Conservation (phyloP, 2,113 vertebrate genomes). For the Trochalopteron elliotii region DNA sequence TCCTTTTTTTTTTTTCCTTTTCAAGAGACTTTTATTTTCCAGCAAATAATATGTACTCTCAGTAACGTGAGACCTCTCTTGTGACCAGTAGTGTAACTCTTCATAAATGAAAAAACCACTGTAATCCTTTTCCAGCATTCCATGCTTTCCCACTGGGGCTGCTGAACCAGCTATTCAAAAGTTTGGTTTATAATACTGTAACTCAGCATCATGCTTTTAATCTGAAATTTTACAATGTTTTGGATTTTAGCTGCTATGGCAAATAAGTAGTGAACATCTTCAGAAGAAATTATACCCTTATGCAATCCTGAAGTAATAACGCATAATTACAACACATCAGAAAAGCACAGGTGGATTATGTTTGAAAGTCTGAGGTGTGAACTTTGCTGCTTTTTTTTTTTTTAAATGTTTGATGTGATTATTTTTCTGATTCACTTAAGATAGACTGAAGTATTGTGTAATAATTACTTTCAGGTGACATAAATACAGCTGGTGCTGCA, state of each 20-base stretch:
- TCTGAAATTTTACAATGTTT: constrained; percentile 15
- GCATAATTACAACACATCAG: constrained; percentile 1
- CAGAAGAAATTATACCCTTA: constrained; percentile 19
- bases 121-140: constrained; percentile 52
- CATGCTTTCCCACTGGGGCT: constrained; percentile 22
- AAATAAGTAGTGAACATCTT: constrained; percentile 21
- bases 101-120: constrained; percentile 54
- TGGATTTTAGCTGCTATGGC: constrained; percentile 10
- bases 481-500: neutral
- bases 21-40: constrained; percentile 41
- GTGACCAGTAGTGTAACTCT: constrained; percentile 40
- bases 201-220: neutral
- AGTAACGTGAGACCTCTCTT: constrained; percentile 53
- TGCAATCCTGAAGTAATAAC: constrained; percentile 24
- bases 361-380: constrained; percentile 28
- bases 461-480: neutral
- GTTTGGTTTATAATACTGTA: neutral
- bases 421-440: constrained; percentile 18
- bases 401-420: neutral
- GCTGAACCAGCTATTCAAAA: neutral
- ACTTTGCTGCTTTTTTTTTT: neutral
- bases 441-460: neutral
- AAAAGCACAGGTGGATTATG: neutral
- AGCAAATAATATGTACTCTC: constrained; percentile 35
- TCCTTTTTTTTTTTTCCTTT: neutral